Evolutionary conservation across 2,888 invertebrate species (phyloP).

Genomic region (Cephus sareptanus): DNA sequence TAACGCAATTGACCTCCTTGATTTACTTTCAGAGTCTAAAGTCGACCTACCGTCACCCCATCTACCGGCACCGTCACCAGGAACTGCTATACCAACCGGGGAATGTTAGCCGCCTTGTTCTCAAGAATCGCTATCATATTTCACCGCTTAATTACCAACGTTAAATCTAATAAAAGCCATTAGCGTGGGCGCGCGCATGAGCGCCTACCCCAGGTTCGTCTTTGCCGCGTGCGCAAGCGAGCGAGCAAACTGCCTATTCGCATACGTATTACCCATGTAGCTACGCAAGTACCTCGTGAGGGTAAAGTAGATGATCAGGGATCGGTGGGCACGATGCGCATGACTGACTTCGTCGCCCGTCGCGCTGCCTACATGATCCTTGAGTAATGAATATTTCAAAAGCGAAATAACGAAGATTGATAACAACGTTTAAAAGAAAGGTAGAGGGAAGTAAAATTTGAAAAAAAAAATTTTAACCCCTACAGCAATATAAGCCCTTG

Average conservation of each 20-base stretch:
- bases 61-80: background rate
- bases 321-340: background rate
- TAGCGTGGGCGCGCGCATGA: background rate
- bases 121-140: conserved; percentile 1
- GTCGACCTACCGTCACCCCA: background rate
- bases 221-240: background rate
- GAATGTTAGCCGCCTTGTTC: background rate
- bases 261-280: background rate
- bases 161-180: conserved; percentile 6
- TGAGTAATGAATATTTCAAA: background rate
- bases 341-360: background rate
- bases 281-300: background rate
- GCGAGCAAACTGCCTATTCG: background rate
- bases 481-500: no score
- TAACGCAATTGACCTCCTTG: conserved; percentile 2
- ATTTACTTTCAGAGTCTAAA: background rate
- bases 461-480: background rate
- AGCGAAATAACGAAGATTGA: background rate
- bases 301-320: background rate
- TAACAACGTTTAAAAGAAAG: background rate
- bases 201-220: background rate
- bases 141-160: conserved; percentile 4
- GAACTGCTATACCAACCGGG: background rate
- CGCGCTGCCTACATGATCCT: background rate
- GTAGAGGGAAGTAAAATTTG: background rate